A percentile compares a stretch with the other conserved stretches of the same genome.
phyloP scores from a whole-genome alignment of 2,888 invertebrate species.

The Germaria angustata region DNA sequence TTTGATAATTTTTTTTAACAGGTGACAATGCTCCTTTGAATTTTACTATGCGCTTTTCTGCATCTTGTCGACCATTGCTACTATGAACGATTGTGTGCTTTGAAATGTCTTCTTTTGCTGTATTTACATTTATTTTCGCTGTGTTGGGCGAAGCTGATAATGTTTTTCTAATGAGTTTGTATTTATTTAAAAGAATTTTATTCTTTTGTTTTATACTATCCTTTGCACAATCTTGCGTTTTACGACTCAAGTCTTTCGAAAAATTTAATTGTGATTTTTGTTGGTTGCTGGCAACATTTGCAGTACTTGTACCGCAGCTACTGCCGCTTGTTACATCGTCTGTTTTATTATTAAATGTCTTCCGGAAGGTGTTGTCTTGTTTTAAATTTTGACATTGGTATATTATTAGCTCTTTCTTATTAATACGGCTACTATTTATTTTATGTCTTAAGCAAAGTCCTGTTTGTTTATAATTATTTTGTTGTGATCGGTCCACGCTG shows the following conservation, averaged over 20 bases:
- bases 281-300: slow-evolving; percentile 60
- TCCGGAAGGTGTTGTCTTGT: slow-evolving; percentile 34
- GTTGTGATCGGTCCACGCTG: slow-evolving; percentile 68
- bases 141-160: not conserved
- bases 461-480: slow-evolving; percentile 57
- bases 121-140: slow-evolving; percentile 4
- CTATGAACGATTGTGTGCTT: not conserved
- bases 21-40: not conserved
- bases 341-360: slow-evolving; percentile 46
- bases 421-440: slow-evolving; percentile 43
- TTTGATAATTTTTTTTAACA: not conserved
- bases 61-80: not conserved
- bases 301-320: slow-evolving; percentile 19
- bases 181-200: slow-evolving; percentile 60
- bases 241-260: slow-evolving; percentile 1
- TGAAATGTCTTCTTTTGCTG: not conserved
- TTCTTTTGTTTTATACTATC: slow-evolving; percentile 50
- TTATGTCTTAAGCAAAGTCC: slow-evolving; percentile 57
- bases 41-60: slow-evolving; percentile 20
- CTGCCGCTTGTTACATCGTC: slow-evolving; percentile 9
- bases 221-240: slow-evolving; percentile 2
- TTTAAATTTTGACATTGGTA: slow-evolving; percentile 37
- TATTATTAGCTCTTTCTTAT: slow-evolving; percentile 43
- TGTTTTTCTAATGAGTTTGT: slow-evolving; percentile 49
- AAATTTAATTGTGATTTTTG: slow-evolving; percentile 13